These are phyloP conservation scores for Eueremaeus valkanovi DNA, from an alignment of 2,888 invertebrate genomes.

Conservation along the genomic window DNA sequence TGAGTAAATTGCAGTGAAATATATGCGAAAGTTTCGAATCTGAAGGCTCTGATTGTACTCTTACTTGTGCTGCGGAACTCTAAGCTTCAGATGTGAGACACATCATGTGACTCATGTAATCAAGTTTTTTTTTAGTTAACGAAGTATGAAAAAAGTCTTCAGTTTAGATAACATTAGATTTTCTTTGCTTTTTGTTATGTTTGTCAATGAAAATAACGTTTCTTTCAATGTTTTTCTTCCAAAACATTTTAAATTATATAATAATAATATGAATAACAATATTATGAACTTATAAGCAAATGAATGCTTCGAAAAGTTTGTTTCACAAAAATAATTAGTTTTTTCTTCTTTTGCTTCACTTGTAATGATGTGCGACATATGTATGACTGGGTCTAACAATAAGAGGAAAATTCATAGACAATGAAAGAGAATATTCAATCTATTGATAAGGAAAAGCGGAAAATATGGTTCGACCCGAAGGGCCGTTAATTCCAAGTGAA, in stretches of 20 bases:
- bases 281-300: no score
- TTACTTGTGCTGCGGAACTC: background rate
- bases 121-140: no score
- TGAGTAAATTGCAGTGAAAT: no score
- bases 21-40: no score
- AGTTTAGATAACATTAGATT: no score
- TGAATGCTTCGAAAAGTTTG: conserved; percentile 3
- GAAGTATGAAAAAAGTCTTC: no score
- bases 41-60: no score
- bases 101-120: no score
- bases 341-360: background rate
- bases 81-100: background rate
- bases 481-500: background rate
- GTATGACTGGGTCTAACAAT: background rate
- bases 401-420: background rate
- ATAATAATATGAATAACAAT: no score
- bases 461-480: conserved; percentile 14
- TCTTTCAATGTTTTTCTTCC: no score
- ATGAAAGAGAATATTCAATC: background rate
- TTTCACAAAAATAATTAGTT: conserved; percentile 13
- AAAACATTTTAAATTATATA: no score
- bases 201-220: no score
- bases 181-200: background rate
- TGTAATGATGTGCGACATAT: conserved; percentile 18
- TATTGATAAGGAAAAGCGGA: background rate